A percentile compares a stretch with the other conserved stretches of the same genome.
Evolutionary conservation across 2,113 vertebrate genomes (phyloP).

Genomic region (Cygnus buccinator): DNA sequence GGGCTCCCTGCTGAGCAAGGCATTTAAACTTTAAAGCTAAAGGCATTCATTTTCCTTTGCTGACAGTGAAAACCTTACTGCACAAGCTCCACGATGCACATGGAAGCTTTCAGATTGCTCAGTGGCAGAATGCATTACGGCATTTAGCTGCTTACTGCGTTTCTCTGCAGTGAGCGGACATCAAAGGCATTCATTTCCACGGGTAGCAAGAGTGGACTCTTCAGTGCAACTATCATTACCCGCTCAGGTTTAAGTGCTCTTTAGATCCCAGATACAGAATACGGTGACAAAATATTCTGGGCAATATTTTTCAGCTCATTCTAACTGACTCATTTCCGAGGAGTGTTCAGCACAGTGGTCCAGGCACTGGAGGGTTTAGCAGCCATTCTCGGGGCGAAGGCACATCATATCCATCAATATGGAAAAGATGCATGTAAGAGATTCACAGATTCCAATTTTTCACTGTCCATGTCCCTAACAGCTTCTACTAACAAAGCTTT

Average conservation of each 20-base stretch:
- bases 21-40: constrained; percentile 78
- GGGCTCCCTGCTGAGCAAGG: constrained; percentile 73
- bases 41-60: constrained; percentile 73
- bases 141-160: constrained; percentile 52
- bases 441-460: not conserved
- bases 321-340: not conserved
- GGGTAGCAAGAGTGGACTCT: constrained; percentile 35
- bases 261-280: constrained; percentile 23
- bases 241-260: constrained; percentile 34
- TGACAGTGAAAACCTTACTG: constrained; percentile 52
- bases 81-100: constrained; percentile 34
- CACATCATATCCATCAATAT: rapidly evolving
- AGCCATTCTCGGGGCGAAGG: not conserved
- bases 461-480: not conserved
- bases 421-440: not conserved
- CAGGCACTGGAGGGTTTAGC: not conserved
- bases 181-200: constrained; percentile 60
- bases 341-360: not conserved
- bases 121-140: constrained; percentile 57
- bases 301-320: not conserved
- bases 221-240: not conserved
- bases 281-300: not conserved
- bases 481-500: not conserved
- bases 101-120: constrained; percentile 33
- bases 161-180: constrained; percentile 54